phyloP scores from a whole-genome alignment of 2,888 invertebrate genomes.

The Thymelicus acteon region DNA sequence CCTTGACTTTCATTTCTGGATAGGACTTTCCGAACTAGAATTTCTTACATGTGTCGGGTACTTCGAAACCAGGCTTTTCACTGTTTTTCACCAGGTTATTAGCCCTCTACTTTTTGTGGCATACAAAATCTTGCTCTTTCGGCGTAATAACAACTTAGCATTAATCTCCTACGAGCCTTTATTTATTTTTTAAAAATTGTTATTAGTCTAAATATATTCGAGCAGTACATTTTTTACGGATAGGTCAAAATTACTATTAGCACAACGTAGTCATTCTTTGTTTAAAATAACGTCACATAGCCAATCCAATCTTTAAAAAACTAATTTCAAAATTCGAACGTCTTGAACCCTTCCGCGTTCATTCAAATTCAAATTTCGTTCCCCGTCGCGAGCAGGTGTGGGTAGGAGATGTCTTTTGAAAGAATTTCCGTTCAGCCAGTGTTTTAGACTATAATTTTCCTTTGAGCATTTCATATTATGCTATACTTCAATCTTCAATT shows the following conservation, averaged over 20 bases:
- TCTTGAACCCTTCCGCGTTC: constrained; percentile 70
- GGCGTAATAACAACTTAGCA: no score
- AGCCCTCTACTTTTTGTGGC: no score
- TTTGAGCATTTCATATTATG: constrained; percentile 36
- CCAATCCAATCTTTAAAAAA: constrained; percentile 33
- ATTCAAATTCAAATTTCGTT: constrained; percentile 74
- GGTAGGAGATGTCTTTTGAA: constrained; percentile 62
- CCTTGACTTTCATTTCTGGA: no score
- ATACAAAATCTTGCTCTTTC: no score
- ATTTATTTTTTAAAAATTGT: background rate
- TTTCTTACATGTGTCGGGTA: no score
- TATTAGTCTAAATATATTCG: no score
- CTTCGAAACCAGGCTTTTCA: no score
- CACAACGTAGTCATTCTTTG: background rate
- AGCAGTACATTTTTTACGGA: background rate
- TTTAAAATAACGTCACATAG: constrained; percentile 16
- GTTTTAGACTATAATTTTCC: constrained; percentile 50
- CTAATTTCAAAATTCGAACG: constrained; percentile 51
- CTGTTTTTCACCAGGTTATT: no score
- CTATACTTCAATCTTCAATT: constrained; percentile 30
- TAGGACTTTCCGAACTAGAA: no score
- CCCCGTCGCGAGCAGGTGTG: constrained; percentile 72
- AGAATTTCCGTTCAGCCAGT: constrained; percentile 67
- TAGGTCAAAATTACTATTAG: background rate
- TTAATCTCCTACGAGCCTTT: no score